Conservation (phyloP, 2,888 invertebrate genomes). For the Phytoseiulus persimilis region DNA sequence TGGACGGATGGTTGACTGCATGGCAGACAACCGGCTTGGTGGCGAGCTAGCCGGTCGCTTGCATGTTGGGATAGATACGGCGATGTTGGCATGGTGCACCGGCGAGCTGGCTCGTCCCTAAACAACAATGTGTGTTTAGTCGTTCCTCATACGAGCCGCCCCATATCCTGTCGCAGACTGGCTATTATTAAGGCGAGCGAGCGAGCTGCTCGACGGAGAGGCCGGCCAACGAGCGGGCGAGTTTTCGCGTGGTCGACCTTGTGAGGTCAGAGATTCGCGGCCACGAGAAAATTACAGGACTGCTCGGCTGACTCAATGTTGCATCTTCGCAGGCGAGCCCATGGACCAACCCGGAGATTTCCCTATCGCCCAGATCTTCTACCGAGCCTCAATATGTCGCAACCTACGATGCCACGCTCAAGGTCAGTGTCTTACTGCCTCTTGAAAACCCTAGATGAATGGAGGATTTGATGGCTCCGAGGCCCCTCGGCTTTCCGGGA, state of each 20-base stretch:
- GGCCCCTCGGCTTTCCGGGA: background rate
- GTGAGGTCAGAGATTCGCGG: background rate
- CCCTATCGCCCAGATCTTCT: background rate
- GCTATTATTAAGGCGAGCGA: background rate
- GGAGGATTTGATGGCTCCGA: background rate
- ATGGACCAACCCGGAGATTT: background rate
- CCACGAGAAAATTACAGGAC: background rate
- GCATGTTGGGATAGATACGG: background rate
- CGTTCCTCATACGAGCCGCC: background rate
- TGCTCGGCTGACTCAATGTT: background rate
- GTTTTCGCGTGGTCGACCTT: background rate
- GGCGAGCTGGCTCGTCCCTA: background rate
- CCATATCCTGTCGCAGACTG: background rate
- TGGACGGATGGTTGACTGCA: background rate
- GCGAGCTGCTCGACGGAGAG: background rate
- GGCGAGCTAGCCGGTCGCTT: background rate
- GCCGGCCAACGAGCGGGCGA: background rate
- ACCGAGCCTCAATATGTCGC: background rate
- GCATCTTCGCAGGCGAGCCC: background rate
- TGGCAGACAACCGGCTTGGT: background rate
- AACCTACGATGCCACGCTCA: background rate
- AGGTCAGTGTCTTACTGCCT: background rate
- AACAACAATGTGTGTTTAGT: constrained; percentile 5
- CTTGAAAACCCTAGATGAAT: background rate
- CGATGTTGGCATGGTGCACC: background rate